These are phyloP conservation scores for Acanthurus leucopareius DNA, from an alignment of 2,797 vertebrate species.

Conservation along the genomic window DNA sequence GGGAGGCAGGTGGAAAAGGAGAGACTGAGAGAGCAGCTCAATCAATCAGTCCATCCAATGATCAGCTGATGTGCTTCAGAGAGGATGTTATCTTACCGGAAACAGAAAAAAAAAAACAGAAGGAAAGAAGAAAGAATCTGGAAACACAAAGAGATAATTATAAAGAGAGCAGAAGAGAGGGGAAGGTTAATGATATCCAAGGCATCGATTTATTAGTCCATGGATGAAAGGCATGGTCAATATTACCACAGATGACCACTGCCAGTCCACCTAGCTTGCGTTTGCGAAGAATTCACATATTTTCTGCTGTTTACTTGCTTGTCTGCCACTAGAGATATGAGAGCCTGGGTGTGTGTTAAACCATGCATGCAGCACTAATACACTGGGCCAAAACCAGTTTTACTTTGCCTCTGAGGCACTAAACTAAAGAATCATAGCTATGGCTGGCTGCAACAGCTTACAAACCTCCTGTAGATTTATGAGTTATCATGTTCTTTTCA, in stretches of 20 bases:
- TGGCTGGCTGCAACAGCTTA: slow-evolving; percentile 35
- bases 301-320: slow-evolving; percentile 45
- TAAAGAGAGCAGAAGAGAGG: slow-evolving; percentile 34
- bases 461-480: slow-evolving; percentile 7
- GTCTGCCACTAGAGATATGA: slow-evolving; percentile 35
- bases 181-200: slow-evolving; percentile 73
- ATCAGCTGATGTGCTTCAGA: slow-evolving; percentile 59
- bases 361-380: slow-evolving; percentile 52
- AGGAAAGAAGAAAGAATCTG: slow-evolving; percentile 34
- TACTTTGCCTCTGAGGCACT: slow-evolving; percentile 33
- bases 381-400: slow-evolving; percentile 54
- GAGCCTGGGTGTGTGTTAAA: slow-evolving; percentile 39
- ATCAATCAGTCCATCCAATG: slow-evolving; percentile 65
- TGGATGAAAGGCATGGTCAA: slow-evolving; percentile 67
- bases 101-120: slow-evolving; percentile 46
- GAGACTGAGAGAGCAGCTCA: slow-evolving; percentile 32
- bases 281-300: slow-evolving; percentile 37
- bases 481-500: not conserved
- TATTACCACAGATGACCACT: slow-evolving; percentile 61
- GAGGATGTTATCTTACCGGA: slow-evolving; percentile 63
- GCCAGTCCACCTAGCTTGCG: slow-evolving; percentile 3
- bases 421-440: slow-evolving; percentile 55
- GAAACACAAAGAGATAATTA: slow-evolving; percentile 59
- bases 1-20: slow-evolving; percentile 33
- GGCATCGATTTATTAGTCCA: slow-evolving; percentile 67